Base-by-base conservation (phyloP, 2,797 vertebrate species). In the Danio tinwini region DNA sequence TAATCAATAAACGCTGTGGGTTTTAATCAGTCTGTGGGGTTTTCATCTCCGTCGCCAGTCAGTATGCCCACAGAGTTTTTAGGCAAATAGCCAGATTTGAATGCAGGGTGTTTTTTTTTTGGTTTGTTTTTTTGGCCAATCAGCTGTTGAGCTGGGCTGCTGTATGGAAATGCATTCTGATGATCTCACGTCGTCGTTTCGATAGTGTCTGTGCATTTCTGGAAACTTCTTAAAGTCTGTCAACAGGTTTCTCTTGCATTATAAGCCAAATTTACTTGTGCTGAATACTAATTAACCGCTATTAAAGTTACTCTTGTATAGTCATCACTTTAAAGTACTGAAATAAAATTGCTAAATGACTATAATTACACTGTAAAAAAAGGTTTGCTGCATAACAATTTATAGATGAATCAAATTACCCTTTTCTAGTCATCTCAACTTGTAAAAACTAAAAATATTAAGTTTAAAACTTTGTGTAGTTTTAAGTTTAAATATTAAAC, bases 41-140 rank as follows among this genome's bases (percentile, higher is more conserved):
- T 64, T 74, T 75, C 37, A 7, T 59, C 69, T 61, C 6, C 13
- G 61, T 40, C 7, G 9, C 53, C 8, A 12, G 17, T 69, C 45
- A 50, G 65, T 58, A 55, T 76, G 50, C 7, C 5, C 52, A 55
- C 75, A 49, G 5, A 19, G 64, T 61, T 39, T 70, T 78, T 21
- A 70, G 55, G 65, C 76, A 61, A 70, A 70, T 50, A 42, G 21
- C n/a, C 16, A 47, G 42, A 70, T 70, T 52, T 78, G 29, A 69
- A 78, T 70, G 65, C 53, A 78, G 63, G 74, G 40, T 6, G 29
- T 29, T 29, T 1, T 29, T 74, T 47, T 11, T 21, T 39, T 21
- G 21, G n/a, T n/a, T n/a, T n/a, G n/a, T n/a, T n/a, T 29, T 29
- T 3, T 29, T 29, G 1, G 42, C 64, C 42, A 69, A 69, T 59